Base-by-base conservation (phyloP, 2,797 vertebrate species). In the Acipenser transmontanus region DNA sequence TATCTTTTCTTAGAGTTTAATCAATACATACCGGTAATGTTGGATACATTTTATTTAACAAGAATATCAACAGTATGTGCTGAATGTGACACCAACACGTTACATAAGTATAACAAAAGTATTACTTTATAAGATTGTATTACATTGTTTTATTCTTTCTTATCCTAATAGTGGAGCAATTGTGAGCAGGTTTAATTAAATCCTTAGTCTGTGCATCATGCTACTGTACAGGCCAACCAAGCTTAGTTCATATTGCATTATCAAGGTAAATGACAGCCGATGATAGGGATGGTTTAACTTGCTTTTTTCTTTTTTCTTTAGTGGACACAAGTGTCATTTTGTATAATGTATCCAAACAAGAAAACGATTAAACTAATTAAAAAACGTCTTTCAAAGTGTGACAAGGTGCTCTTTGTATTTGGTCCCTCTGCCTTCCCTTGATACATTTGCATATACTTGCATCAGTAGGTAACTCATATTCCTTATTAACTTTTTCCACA, bases 351-450 rank as follows among this genome's bases (percentile, higher is more conserved):
- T 89, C 86, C 83, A 83, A 87, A 82, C 74, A 84, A 83, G 81
- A 89, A 87, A 84, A 84, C 2, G 20, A 88, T 84, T 81, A 78
- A 84, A 85, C 87, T 88, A 90, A 89, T 92, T 91, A 90, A 91
- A 88, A 87, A 88, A 86, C 81, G 84, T 87, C 85, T 84, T 83
- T 87, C 85, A 85, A 71, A 80, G 88, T 85, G 82, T 8, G 86
- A 88, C 87, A 89, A 87, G 84, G 74, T 73, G 64, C 70, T 77
- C 75, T 80, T 78, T 85, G 76, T 81, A 74, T 73, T 78, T 70
- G 71, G 64, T 54, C 51, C 51, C n/a, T n/a, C 51, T 54, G 51
- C 8, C 51, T 2, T 54, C 51, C 2, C 51, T 2, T n/a, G 8
- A 20, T 20, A 20, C 20, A 20, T 20, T 20, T 20, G 20, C 20